Evolutionary conservation across 2,797 vertebrate genomes (phyloP), one percentile per base, ranked within the genome.

Genomic region (Iguana delicatissima): DNA sequence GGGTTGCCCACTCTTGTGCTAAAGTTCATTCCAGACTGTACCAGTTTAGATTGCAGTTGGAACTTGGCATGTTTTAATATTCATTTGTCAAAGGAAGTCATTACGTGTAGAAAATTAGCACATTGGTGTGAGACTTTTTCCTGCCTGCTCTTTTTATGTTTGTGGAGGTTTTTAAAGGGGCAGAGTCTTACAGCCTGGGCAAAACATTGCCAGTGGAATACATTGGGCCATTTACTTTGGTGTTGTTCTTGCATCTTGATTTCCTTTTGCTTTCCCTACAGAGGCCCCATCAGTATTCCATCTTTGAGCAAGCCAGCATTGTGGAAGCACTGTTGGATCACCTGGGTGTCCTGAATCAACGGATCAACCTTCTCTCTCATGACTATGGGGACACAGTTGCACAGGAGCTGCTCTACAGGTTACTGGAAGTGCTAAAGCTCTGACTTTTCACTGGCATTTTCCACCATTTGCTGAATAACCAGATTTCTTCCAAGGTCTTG

Each of bases 301-400:
- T 99, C 95, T 99, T 99, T 0, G 99, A 99, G 97, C 99, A 99
- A 96, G 99, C 99, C 90, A 98, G 95, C 91, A 97, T 99, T 0
- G 98, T 99, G 74, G 98, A 99, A 95, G 98, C 98, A 0, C 97
- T 99, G 91, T 91, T 98, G 91, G 95, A 94, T 57, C 98, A 99
- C 88, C 93, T 99, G 9, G 98, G 98, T 42, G 97, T 99, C 42
- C 95, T 89, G 83, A 97, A 97, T 91, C 98, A 98, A 87, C 97
- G 98, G 74, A 94, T 99, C 91, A 99, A 99, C 90, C 96, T 99
- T 24, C 82, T 99, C 92, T 98, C 99, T 55, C 99, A 99, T 0
- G 98, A 99, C 69, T 99, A 99, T 0, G 99, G 99, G 2, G 99
- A 99, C 90, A 99, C 98, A 0, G 99, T 99, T 0, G 99, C 99